These are phyloP conservation scores for Triplophysa rosa DNA, from an alignment of 2,113 vertebrate species.

Conservation along the genomic window DNA sequence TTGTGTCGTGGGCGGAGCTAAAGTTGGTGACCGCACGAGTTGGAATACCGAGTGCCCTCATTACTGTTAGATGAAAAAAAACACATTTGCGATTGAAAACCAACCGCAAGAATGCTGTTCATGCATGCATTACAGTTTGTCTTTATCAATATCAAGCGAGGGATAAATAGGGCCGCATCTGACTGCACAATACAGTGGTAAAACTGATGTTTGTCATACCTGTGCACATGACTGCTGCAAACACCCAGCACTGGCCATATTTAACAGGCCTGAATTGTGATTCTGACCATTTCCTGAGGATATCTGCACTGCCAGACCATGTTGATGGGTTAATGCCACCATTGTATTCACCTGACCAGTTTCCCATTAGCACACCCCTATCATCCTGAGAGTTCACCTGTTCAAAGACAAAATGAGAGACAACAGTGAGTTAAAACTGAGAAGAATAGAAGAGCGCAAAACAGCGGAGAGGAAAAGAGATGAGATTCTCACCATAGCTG, in stretches of 20 bases:
- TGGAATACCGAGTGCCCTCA: constrained; percentile 87
- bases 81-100: background rate
- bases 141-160: no score
- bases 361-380: constrained; percentile 84
- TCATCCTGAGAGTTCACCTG: constrained; percentile 92
- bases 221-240: constrained; percentile 93
- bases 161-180: no score
- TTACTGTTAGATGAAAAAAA: constrained; percentile 67
- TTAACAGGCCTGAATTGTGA: constrained; percentile 80
- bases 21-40: constrained; percentile 84
- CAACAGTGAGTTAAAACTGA: background rate
- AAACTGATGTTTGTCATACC: constrained; percentile 66
- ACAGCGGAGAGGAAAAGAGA: background rate
- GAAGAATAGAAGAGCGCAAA: background rate
- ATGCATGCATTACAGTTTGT: no score
- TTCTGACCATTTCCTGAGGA: constrained; percentile 82
- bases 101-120: background rate
- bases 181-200: no score
- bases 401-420: background rate
- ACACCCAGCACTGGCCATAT: constrained; percentile 98
- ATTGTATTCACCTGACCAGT: constrained; percentile 81
- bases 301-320: constrained; percentile 88
- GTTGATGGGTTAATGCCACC: constrained; percentile 78
- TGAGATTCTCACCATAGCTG: constrained; percentile 72
- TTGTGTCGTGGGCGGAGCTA: constrained; percentile 84